Conservation (phyloP, 2,797 vertebrate genomes). For the Cossypha polioptera region DNA sequence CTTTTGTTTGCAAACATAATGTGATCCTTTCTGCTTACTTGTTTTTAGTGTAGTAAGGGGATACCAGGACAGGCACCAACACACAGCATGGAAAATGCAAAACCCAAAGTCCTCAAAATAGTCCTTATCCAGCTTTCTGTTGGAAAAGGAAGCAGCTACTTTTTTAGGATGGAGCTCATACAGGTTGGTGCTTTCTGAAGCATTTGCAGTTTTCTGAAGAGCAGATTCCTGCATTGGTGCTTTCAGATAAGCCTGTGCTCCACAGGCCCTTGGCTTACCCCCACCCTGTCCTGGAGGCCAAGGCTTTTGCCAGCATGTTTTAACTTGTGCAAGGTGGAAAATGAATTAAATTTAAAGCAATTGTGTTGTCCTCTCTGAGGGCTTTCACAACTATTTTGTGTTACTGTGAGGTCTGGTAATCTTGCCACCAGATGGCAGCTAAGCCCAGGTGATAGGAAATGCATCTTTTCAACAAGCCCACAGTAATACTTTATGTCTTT, state of each 20-base stretch:
- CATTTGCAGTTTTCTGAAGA: background rate
- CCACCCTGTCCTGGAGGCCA: background rate
- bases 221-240: background rate
- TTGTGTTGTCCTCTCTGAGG: background rate
- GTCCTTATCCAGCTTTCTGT: background rate
- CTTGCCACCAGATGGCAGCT: slow-evolving; percentile 1
- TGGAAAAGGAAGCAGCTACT: background rate
- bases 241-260: background rate
- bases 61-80: background rate
- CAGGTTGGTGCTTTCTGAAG: background rate
- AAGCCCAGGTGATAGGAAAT: background rate
- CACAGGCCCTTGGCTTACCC: background rate
- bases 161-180: background rate
- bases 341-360: background rate
- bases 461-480: background rate
- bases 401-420: background rate
- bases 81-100: background rate
- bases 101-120: background rate
- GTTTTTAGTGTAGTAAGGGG: background rate
- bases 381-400: background rate
- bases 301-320: background rate
- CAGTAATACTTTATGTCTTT: background rate
- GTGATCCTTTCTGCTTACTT: background rate
- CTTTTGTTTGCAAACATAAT: background rate
- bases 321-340: background rate